Base-by-base conservation (phyloP, 2,888 invertebrate species). In the Metopia argyrocephala region DNA sequence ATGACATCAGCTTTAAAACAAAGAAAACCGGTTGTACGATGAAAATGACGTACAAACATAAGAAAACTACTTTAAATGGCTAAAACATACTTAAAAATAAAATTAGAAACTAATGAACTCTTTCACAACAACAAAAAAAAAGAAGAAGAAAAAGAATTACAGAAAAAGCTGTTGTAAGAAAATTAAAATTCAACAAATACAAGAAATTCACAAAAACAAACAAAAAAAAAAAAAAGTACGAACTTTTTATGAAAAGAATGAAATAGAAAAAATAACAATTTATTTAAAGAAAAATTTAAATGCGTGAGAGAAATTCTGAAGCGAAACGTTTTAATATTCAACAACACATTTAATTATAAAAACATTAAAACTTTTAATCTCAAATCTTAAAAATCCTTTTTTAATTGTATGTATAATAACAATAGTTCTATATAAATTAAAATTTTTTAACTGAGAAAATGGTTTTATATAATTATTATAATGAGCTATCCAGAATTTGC, bases 1-100 rank as follows among this genome's bases (percentile, higher is more conserved):
- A 78, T 78, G 76, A 78, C 76, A 78, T 78, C 76, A 78, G 65
- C 65, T 71, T 9, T 57, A 25, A 71, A 46, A 20, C 20, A 56
- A 78, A 48, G 6, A 6, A 48, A 69, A 78, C 76, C 76, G 70
- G 76, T 78, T 23, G 57, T 3, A 25, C n/a, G 48, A 18, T n/a
- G 18, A 15, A 48, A 48, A 59, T 38, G 38, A 48, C 20, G n/a
- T 48, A 15, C 48, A 23, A 46, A 61, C 23, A 20, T 15, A 59
- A 56, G 21, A 65, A 68, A 68, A 25, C 52, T 28, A 28, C 20
- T 76, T 62, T 69, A 56, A 69, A 64, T 64, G 69, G 48, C 62
- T 76, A 48, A 27, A 69, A 56, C 27, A 56, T 25, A 28, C n/a
- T 48, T 61, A 45, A 61, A 61, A 61, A 20, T 21, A 20, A n/a